Conservation (phyloP, 2,888 invertebrate species). For the Brachypterus glaber region DNA sequence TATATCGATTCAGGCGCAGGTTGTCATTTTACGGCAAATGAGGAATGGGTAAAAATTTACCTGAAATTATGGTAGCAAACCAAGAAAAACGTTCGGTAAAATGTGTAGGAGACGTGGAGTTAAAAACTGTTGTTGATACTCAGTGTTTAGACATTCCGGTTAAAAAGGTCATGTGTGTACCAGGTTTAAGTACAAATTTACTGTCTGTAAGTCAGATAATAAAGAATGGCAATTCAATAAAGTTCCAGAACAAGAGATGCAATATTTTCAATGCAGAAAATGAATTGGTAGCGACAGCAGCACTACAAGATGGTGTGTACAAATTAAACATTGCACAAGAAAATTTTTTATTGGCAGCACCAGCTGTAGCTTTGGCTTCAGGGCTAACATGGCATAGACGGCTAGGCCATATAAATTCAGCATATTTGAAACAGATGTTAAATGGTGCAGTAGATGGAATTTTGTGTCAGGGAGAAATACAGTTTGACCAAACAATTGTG, state of each 20-base stretch:
- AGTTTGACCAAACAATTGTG: background rate
- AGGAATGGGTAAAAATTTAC: constrained; percentile 12
- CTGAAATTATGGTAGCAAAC: constrained; percentile 18
- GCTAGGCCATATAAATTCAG: constrained; percentile 16
- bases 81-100: constrained; percentile 6
- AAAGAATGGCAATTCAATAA: constrained; percentile 20
- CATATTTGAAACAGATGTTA: constrained; percentile 13
- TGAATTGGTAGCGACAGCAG: constrained; percentile 17
- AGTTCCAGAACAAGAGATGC: constrained; percentile 19
- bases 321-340: constrained; percentile 14
- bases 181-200: background rate
- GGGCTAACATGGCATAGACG: constrained; percentile 19
- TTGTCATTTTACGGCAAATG: constrained; percentile 20
- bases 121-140: constrained; percentile 13
- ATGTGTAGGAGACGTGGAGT: constrained; percentile 18
- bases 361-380: background rate
- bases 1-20: constrained; percentile 27
- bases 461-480: background rate
- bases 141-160: background rate
- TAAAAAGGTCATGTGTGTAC: background rate
- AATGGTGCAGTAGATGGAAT: constrained; percentile 3
- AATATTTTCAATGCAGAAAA: constrained; percentile 19
- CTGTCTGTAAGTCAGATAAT: constrained; percentile 18
- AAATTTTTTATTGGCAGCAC: background rate
- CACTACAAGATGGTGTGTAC: constrained; percentile 19